Percentiles rank a stretch among this genome's conserved stretches.
Conservation (phyloP, 2,888 invertebrate species). For the Drosophila rubida region DNA sequence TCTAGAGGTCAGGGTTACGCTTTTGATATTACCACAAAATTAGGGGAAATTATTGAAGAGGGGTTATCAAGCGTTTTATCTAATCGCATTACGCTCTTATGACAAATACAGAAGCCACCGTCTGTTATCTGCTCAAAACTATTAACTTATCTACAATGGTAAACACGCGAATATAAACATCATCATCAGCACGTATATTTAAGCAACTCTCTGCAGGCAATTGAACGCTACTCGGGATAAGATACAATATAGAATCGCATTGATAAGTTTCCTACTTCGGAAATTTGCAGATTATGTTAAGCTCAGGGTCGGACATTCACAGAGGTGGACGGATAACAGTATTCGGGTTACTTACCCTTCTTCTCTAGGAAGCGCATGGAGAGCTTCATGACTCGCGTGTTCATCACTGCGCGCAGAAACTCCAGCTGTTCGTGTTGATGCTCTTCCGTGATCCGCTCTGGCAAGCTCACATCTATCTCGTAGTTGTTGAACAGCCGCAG, state of each 20-base stretch:
- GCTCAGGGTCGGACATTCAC: no score
- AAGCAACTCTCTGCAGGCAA: neutral
- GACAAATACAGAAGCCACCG: slow-evolving; percentile 1
- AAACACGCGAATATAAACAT: neutral
- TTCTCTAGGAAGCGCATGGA: slow-evolving; percentile 72
- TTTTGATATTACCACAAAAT: neutral
- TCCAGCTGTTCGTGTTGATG: slow-evolving; percentile 75
- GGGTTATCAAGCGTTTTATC: slow-evolving; percentile 2
- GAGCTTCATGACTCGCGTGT: slow-evolving; percentile 76
- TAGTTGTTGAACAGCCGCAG: slow-evolving; percentile 79
- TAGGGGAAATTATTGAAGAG: no score
- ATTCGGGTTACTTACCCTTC: slow-evolving; percentile 61
- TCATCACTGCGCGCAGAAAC: slow-evolving; percentile 73
- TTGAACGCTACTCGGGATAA: neutral
- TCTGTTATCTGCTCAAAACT: slow-evolving; percentile 9
- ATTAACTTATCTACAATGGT: slow-evolving; percentile 1
- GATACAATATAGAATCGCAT: neutral
- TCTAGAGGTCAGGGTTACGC: no score
- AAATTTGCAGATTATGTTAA: no score
- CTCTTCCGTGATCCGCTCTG: slow-evolving; percentile 65
- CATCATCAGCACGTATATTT: neutral
- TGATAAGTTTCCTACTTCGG: neutral
- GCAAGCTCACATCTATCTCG: slow-evolving; percentile 62
- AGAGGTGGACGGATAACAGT: no score
- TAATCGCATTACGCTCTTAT: neutral